Conservation (phyloP, 2,797 vertebrate genomes). For the Phyllotis vaccarum region DNA sequence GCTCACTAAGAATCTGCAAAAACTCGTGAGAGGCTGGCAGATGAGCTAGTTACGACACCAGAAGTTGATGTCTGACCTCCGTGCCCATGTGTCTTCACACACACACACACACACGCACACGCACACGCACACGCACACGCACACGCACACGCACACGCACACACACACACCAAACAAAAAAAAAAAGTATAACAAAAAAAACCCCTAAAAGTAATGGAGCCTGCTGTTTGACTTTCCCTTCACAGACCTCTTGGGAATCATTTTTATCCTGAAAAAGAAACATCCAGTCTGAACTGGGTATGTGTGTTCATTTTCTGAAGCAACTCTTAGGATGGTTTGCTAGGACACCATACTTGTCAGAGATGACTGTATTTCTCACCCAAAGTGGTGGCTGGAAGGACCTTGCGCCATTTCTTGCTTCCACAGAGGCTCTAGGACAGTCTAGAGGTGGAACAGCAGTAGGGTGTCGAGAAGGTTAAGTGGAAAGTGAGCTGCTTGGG, state of each 20-base stretch:
- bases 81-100: no score
- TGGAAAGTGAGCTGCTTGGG: not conserved
- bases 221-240: not conserved
- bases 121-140: not conserved
- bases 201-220: not conserved
- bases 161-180: not conserved
- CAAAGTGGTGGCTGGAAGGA: not conserved
- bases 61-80: not conserved
- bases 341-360: not conserved
- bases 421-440: not conserved
- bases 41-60: not conserved
- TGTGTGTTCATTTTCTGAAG: not conserved
- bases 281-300: not conserved
- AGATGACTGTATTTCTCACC: not conserved
- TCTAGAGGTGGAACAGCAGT: not conserved
- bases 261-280: not conserved
- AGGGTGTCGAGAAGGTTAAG: not conserved
- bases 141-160: no score
- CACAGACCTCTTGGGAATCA: not conserved
- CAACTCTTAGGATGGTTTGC: not conserved
- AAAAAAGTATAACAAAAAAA: not conserved
- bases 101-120: not conserved
- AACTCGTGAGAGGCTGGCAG: not conserved
- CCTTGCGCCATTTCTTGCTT: not conserved
- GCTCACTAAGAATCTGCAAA: not conserved